phyloP scores from a whole-genome alignment of 2,888 invertebrate genomes.

The Lampropteryx suffumata region DNA sequence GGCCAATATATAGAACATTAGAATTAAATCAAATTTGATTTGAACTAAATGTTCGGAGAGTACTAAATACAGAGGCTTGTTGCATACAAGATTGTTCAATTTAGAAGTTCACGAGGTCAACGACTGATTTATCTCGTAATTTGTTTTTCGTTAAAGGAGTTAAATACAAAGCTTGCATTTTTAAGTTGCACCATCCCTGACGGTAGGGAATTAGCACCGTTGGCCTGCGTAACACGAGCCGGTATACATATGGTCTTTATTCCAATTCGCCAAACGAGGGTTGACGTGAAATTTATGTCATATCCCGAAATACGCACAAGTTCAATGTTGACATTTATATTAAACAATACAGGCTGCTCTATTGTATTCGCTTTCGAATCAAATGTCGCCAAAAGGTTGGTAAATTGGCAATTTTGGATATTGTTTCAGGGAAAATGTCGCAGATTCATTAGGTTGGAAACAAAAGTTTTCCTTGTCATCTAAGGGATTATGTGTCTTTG shows the following conservation, averaged over 20 bases:
- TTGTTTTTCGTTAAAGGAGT: not conserved
- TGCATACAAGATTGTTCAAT: too few relatives aligned
- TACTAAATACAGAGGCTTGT: too few relatives aligned
- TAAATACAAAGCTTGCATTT: not conserved
- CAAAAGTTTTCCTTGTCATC: constrained; percentile 34
- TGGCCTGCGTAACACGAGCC: constrained; percentile 71
- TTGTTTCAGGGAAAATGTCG: constrained; percentile 48
- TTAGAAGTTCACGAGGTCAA: too few relatives aligned
- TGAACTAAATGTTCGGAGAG: too few relatives aligned
- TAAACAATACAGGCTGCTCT: constrained; percentile 68
- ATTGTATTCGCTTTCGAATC: constrained; percentile 56
- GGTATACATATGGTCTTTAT: constrained; percentile 78
- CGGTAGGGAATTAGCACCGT: constrained; percentile 62
- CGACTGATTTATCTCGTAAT: too few relatives aligned
- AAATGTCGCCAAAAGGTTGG: constrained; percentile 54
- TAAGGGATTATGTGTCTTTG: constrained; percentile 33
- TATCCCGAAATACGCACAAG: constrained; percentile 62
- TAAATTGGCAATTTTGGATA: constrained; percentile 43
- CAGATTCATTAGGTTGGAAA: constrained; percentile 38
- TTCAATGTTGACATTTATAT: constrained; percentile 79
- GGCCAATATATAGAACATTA: too few relatives aligned
- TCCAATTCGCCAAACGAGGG: constrained; percentile 69
- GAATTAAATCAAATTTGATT: too few relatives aligned
- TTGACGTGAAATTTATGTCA: constrained; percentile 78
- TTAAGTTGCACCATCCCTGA: constrained; percentile 35